phyloP scores from a whole-genome alignment of 92 coral and sea anemone genomes.

The Porites divaricata region DNA sequence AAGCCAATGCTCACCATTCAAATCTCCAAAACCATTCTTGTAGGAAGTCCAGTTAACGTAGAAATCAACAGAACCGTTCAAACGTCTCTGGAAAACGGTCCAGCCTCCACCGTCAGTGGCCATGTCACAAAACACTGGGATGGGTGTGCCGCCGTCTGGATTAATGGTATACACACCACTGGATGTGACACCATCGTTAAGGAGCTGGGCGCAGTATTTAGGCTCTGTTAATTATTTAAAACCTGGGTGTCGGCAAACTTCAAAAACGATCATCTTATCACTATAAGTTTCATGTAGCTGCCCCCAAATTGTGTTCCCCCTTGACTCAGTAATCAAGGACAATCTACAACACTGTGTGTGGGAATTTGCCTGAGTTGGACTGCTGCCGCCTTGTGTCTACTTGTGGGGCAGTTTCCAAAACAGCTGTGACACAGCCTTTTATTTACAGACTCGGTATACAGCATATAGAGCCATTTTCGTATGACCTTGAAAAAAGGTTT shows the following conservation, averaged over 20 bases:
- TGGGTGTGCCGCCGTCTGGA: conserved; percentile 50
- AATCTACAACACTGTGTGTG: no score
- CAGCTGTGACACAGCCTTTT: no score
- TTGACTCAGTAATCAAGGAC: no score
- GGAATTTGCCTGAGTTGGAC: no score
- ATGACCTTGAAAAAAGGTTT: no score
- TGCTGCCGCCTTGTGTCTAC: no score
- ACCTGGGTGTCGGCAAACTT: neutral
- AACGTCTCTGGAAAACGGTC: conserved; percentile 55
- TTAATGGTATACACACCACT: conserved; percentile 48
- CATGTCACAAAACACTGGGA: conserved; percentile 58
- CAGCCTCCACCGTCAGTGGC: conserved; percentile 62
- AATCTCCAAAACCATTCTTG: conserved; percentile 59
- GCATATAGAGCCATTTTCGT: no score
- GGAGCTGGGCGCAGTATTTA: conserved; percentile 15
- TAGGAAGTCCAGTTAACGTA: conserved; percentile 44
- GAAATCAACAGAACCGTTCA: conserved; percentile 47
- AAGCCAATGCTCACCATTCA: conserved; percentile 51
- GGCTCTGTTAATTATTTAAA: neutral
- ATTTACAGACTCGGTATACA: no score
- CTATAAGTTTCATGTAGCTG: no score
- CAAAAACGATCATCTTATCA: no score
- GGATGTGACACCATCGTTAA: conserved; percentile 6
- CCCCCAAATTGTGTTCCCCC: no score
- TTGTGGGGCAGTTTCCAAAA: no score